Percentiles rank a stretch among this genome's conserved stretches.
Evolutionary conservation across 1,140 invertebrate genomes (phyloP).

Genomic region (Apocrypta bakeri): DNA sequence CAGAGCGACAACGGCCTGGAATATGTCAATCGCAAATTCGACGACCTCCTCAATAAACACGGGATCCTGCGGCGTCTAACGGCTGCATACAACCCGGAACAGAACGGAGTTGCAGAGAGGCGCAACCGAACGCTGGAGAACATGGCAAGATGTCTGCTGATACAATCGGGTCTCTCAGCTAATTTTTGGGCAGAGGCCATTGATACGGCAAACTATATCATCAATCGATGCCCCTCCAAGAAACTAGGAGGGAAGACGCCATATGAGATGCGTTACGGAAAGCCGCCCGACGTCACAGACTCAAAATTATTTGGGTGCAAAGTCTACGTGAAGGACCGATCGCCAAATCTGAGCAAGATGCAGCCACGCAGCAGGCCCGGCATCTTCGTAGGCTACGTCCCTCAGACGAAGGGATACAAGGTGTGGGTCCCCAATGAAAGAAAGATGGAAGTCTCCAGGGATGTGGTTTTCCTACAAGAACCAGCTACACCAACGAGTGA

Average conservation of each 20-base stretch:
- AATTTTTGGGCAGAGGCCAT: slow-evolving; percentile 12
- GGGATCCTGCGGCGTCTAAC: slow-evolving; percentile 63
- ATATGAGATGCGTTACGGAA: neutral
- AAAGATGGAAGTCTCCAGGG: slow-evolving; percentile 47
- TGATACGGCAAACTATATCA: neutral
- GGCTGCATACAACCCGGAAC: slow-evolving; percentile 61
- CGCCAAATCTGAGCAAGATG: slow-evolving; percentile 43
- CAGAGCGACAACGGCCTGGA: slow-evolving; percentile 15
- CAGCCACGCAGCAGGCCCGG: slow-evolving; percentile 46
- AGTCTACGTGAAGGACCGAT: slow-evolving; percentile 44
- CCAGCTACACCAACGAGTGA: neutral
- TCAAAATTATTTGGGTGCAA: slow-evolving; percentile 50
- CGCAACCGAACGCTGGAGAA: slow-evolving; percentile 12
- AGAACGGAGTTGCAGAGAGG: slow-evolving; percentile 65
- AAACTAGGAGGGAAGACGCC: neutral
- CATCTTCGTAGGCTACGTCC: slow-evolving; percentile 52
- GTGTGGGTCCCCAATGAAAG: slow-evolving; percentile 44
- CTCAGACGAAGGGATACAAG: slow-evolving; percentile 48
- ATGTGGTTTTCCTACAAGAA: slow-evolving; percentile 50
- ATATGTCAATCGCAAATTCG: neutral
- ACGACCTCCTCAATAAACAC: slow-evolving; percentile 6
- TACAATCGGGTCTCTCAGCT: neutral
- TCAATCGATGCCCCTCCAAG: neutral
- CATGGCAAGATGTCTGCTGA: neutral
- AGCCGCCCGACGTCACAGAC: slow-evolving; percentile 23